Evolutionary conservation across 2,113 vertebrate genomes (phyloP), one percentile per base, ranked within the genome.

Genomic region (Paramormyrops kingsleyae): DNA sequence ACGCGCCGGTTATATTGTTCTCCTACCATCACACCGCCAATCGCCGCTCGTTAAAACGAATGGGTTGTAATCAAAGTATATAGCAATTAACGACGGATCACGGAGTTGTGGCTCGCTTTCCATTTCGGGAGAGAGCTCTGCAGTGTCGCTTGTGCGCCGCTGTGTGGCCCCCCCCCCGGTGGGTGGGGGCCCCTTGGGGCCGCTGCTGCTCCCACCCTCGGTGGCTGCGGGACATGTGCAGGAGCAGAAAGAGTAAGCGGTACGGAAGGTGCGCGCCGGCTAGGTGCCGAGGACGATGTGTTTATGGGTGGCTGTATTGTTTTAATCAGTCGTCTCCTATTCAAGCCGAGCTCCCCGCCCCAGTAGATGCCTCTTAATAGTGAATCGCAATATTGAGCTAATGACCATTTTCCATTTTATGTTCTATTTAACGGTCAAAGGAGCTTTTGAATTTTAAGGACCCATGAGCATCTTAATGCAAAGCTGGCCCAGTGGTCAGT

Each of bases 1-100:
- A 94, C 92, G 91, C 42, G 87, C 90, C 89, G 50, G 89, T 84
- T 90, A 92, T 88, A 93, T 94, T 94, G 94, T 94, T 93, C 91
- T 91, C 90, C 15, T 13, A 47, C 88, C 49, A 88, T 87, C 15
- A 62, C 42, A 35, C 47, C 9, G 83, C 39, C 44, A 66, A 59
- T 24, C 15, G 59, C 39, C 42, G 42, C 89, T 90, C 89, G 87
- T 90, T 90, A 90, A 90, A 90, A 80, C 49, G 84, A 50, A 90
- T 87, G 85, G 87, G 31, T 90, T 42, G 31, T 87, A 90, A 90
- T 90, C 85, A 90, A 80, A 87, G 66, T 87, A 31, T 53, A 50
- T 44, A n/a, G 89, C 85, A 87, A 87, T 90, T 90, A 90, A 50
- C 89, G n/a, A 44, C 35, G 66, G 59, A 74, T 87, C 62, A 50